These are phyloP conservation scores for Machimus rusticus DNA, from an alignment of 2,888 invertebrate genomes.

Conservation along the genomic window DNA sequence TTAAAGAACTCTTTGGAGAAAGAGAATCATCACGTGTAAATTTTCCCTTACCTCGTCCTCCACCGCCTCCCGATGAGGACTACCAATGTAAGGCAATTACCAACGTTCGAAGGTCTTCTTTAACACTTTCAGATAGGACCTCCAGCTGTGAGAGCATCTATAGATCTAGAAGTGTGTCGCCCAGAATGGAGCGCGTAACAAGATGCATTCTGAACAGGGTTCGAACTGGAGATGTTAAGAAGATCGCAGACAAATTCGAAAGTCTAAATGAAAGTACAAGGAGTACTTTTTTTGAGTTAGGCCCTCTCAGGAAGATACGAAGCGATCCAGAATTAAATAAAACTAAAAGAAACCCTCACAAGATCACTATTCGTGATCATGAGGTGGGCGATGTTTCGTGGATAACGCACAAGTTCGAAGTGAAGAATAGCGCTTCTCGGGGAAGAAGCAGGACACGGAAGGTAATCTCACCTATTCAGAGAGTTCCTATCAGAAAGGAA, in stretches of 20 bases:
- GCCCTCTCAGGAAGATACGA: constrained; percentile 69
- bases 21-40: constrained; percentile 64
- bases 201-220: constrained; percentile 74
- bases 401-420: constrained; percentile 70
- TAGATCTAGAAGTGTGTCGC: constrained; percentile 77
- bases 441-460: constrained; percentile 65
- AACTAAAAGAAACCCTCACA: constrained; percentile 65
- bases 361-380: constrained; percentile 63
- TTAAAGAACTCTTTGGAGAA: constrained; percentile 86
- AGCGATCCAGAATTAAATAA: constrained; percentile 81
- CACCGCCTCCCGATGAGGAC: constrained; percentile 66
- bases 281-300: constrained; percentile 59
- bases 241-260: constrained; percentile 81
- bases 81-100: constrained; percentile 53
- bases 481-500: constrained; percentile 69
- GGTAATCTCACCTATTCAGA: constrained; percentile 71
- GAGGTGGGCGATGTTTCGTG: constrained; percentile 69
- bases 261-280: constrained; percentile 52
- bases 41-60: constrained; percentile 64
- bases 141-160: constrained; percentile 71
- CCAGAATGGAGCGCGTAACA: constrained; percentile 76
- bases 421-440: constrained; percentile 58
- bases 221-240: constrained; percentile 79
- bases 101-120: constrained; percentile 58
- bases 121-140: constrained; percentile 40